Base-by-base conservation (phyloP, 2,113 vertebrate genomes). In the Thunnus thynnus region DNA sequence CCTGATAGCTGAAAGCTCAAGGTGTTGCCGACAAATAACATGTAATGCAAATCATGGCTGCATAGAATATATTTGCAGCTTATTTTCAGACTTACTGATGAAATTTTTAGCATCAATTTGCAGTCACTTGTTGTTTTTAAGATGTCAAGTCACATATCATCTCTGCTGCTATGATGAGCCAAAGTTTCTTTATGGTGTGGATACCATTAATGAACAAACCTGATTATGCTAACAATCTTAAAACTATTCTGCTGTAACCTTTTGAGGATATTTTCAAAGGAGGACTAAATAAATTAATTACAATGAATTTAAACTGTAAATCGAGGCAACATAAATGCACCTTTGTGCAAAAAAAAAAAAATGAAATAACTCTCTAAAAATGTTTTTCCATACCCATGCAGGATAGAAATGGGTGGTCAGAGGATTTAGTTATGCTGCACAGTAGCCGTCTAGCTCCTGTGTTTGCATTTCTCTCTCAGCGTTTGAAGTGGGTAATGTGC, bases 401-500 rank as follows among this genome's bases (percentile, higher is more conserved):
- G 27, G 47, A 61, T 20, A 22, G 44, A 65, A 55, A 46, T 46
- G 44, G 32, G 48, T 57, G 84, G 86, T 89, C 75, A 65, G 73
- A 57, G 47, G 66, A 32, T 68, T 90, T 68, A 79, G 56, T 76
- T 72, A 54, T 72, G 54, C 78, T 65, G 74, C 25, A 50, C 54
- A 79, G 60, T 9, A 70, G 56, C 67, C 87, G 65, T 86, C 69
- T 83, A 13, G 36, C 77, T 63, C 55, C 77, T 61, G 44, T 83
- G 87, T 89, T 91, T 92, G 78, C 76, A 56, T 86, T 88, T 87
- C 82, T 86, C 86, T 65, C 47, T 72, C 47, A 25, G 70, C 18
- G 62, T 91, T 92, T 90, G 91, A 92, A 91, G 90, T 91, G 79
- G 84, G 17, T 89, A 87, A 86, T 86, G 80, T 70, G 86, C 82